A percentile compares a stretch with the other conserved stretches of the same genome.
These are phyloP conservation scores for Pandemis heparana DNA, from an alignment of 2,888 invertebrate species.

Conservation along the genomic window DNA sequence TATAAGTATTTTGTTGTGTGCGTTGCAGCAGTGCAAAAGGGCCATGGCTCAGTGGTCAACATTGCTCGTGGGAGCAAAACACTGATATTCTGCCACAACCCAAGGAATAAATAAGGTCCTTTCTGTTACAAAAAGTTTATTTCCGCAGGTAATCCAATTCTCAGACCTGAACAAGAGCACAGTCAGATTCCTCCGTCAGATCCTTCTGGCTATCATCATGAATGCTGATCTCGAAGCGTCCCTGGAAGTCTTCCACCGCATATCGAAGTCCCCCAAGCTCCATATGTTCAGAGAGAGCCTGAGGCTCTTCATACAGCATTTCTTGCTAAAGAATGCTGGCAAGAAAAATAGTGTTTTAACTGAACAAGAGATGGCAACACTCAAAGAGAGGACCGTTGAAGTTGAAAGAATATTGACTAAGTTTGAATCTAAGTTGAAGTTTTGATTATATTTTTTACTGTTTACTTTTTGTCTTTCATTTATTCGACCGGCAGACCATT, in stretches of 20 bases:
- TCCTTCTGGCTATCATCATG: slow-evolving; percentile 90
- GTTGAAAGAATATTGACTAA: slow-evolving; percentile 88
- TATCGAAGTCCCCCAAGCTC: slow-evolving; percentile 90
- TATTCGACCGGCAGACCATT: no score
- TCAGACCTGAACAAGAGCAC: slow-evolving; percentile 92
- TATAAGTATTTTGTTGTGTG: no score
- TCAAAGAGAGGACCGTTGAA: slow-evolving; percentile 85
- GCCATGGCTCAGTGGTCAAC: no score
- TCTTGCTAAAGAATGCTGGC: slow-evolving; percentile 89
- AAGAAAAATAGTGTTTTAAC: slow-evolving; percentile 68
- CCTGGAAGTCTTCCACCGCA: slow-evolving; percentile 89
- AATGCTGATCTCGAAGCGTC: slow-evolving; percentile 87
- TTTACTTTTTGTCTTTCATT: background rate
- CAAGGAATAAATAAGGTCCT: no score
- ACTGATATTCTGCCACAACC: no score
- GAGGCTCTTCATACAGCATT: slow-evolving; percentile 94
- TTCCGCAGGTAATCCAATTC: slow-evolving; percentile 92
- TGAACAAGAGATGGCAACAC: slow-evolving; percentile 65
- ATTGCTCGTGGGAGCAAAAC: no score
- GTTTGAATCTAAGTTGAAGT: slow-evolving; percentile 75
- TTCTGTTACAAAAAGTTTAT: slow-evolving; percentile 8
- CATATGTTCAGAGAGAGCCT: slow-evolving; percentile 93
- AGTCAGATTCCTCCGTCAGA: slow-evolving; percentile 92
- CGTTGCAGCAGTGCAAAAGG: no score
- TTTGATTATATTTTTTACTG: slow-evolving; percentile 55